Base-by-base conservation (phyloP, 2,888 invertebrate genomes). In the Mamestra brassicae region DNA sequence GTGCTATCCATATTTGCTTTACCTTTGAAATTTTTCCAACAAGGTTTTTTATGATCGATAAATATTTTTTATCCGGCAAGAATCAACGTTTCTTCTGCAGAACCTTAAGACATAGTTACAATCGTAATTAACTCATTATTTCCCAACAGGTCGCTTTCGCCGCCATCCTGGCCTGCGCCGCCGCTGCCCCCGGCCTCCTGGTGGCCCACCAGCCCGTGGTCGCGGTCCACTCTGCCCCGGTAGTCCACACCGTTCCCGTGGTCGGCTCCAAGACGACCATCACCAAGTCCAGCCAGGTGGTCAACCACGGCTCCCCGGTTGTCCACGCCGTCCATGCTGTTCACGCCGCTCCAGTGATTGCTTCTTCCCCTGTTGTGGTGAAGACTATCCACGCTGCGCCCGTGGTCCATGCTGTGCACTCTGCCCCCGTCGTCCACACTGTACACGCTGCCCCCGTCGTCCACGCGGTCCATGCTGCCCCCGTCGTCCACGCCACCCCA, bases 141-240 rank as follows among this genome's bases (percentile, higher is more conserved):
- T 78, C 34, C 17, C 52, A 54, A 60, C 92, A 97, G 97, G 90
- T 97, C 84, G 94, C 94, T 71, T 94, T 97, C 91, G 92, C 94
- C 89, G 96, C 96, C 81, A 78, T 97, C 89, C 85, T 97, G 91
- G 97, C 97, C 81, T 96, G 94, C 92, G 97, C 92, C 80, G 96
- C 95, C 71, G 96, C 96, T 87, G 94, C 96, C 36, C 95, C 96
- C 10, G 95, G 95, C 57, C 88, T 95, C n/a, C 85, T 96, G 3
- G 77, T 94, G 62, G 88, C 91, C 47, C 94, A 94, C 83, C 90
- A 94, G 69, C 94, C 94, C 61, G 92, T 94, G 57, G 95, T 96
- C 67, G 91, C 95, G 13, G 93, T 94, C 71, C 85, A 92, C 54
- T 58, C 91, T 17, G 72, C 93, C 7, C 93, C 95, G 1, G 92